phyloP scores from a whole-genome alignment of 2,113 vertebrate genomes.

The Nycticebus coucang region DNA sequence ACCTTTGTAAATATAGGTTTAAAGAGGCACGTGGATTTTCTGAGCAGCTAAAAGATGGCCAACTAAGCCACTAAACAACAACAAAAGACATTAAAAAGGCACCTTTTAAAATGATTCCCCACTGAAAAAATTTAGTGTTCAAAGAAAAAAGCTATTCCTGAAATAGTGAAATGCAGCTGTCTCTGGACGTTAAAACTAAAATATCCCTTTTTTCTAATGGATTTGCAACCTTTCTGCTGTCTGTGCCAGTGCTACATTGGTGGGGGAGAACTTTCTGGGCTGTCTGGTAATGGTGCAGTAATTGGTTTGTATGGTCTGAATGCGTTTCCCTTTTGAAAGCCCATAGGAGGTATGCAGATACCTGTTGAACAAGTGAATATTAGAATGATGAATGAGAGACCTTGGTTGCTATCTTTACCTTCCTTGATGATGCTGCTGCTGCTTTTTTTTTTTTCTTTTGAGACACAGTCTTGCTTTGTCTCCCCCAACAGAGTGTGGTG shows the following conservation, averaged over 20 bases:
- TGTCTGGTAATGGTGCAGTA: neutral
- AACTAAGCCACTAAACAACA: neutral
- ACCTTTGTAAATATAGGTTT: neutral
- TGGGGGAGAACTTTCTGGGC: neutral
- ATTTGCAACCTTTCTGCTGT: neutral
- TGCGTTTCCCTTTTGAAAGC: neutral
- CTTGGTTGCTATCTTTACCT: neutral
- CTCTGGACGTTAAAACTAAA: constrained; percentile 44
- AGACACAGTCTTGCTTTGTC: too few species aligned
- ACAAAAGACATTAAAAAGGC: neutral
- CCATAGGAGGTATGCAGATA: neutral
- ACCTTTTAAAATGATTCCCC: neutral
- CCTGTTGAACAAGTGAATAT: neutral
- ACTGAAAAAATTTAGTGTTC: neutral
- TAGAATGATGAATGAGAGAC: neutral
- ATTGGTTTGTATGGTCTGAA: neutral
- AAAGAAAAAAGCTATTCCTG: constrained; percentile 1
- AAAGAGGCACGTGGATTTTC: constrained; percentile 32
- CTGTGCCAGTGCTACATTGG: neutral
- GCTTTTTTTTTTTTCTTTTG: too few species aligned
- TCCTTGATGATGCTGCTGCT: too few species aligned
- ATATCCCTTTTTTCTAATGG: neutral
- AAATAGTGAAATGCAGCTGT: neutral
- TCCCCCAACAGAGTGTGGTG: too few species aligned
- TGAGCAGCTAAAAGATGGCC: neutral